phyloP scores from a whole-genome alignment of 2,113 vertebrate species.

The Chunga burmeisteri region DNA sequence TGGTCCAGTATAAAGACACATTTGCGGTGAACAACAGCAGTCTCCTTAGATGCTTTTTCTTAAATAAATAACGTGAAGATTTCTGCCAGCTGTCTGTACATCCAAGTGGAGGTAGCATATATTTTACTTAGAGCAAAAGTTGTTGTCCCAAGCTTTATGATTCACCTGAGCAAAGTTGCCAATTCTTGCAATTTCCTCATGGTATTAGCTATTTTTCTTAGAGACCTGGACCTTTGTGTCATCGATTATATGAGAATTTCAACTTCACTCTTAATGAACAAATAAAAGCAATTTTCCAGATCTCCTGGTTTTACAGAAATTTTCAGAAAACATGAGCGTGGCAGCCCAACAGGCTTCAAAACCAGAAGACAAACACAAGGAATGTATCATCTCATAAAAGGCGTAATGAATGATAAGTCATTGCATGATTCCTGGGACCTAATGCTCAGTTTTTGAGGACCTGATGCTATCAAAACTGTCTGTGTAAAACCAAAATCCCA shows the following conservation, averaged over 20 bases:
- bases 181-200: background rate
- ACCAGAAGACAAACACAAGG: background rate
- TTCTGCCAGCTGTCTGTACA: background rate
- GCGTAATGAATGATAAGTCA: background rate
- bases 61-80: slow-evolving; percentile 8
- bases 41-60: background rate
- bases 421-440: background rate
- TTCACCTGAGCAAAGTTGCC: background rate
- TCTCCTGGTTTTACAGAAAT: background rate
- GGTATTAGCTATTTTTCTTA: background rate
- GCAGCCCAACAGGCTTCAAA: background rate
- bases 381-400: background rate
- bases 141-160: background rate
- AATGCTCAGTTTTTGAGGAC: background rate
- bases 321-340: background rate
- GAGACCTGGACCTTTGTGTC: background rate
- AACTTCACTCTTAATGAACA: background rate
- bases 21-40: background rate
- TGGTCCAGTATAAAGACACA: background rate
- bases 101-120: background rate
- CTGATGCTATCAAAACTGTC: background rate
- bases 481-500: background rate
- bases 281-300: background rate
- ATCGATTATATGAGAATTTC: background rate
- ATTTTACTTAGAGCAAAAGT: background rate